A percentile compares a stretch with the other conserved stretches of the same genome.
Evolutionary conservation across 2,113 vertebrate genomes (phyloP).

Genomic region (Pipra filicauda): DNA sequence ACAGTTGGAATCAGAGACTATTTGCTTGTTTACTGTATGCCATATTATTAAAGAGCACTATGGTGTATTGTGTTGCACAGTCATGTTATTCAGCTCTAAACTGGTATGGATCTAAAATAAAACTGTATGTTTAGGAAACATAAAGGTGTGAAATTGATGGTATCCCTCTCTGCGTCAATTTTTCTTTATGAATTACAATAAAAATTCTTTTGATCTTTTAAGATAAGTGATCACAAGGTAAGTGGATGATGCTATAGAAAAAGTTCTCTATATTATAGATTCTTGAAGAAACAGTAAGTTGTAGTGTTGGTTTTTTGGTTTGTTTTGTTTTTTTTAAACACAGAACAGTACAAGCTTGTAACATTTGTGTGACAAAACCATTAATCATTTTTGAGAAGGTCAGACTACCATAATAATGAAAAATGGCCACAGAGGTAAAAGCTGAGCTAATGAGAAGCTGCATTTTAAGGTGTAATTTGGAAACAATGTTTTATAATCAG

Average conservation of each 20-base stretch:
- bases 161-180: not conserved
- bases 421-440: not conserved
- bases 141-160: not conserved
- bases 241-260: not conserved
- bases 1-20: not conserved
- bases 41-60: not conserved
- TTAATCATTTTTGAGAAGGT: not conserved
- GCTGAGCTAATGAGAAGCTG: not conserved
- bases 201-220: not conserved
- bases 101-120: not conserved
- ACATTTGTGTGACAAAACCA: not conserved
- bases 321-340: not conserved
- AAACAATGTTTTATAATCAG: not conserved
- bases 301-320: not conserved
- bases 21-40: not conserved
- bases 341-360: not conserved
- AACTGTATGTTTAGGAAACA: not conserved
- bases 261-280: not conserved
- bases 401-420: not conserved
- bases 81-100: not conserved
- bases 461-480: not conserved
- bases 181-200: not conserved
- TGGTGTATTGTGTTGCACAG: not conserved
- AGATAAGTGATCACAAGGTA: not conserved
- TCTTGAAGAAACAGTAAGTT: not conserved